Evolutionary conservation across 2,113 vertebrate species (phyloP), one percentile per base, ranked within the genome.

Genomic region (Anthoscopus minutus): DNA sequence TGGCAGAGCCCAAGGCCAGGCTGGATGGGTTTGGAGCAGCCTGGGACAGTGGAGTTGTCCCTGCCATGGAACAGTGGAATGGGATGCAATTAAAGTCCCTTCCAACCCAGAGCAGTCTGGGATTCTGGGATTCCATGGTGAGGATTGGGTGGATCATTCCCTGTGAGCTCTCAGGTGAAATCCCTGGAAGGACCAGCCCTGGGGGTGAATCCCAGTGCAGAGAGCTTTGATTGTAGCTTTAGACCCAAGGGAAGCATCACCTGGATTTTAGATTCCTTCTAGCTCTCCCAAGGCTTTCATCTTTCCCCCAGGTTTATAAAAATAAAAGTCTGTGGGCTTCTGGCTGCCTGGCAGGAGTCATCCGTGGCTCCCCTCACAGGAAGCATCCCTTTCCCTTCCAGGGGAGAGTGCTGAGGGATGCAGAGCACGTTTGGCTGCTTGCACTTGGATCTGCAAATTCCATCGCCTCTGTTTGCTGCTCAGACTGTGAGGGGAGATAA

Each of bases 31-130:
- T 30, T 57, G 73, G 73, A 61, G 17, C 30, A 53, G 1, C 38
- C 21, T 35, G 77, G 61, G 33, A 6, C 4, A 4, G 35, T 31
- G 77, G 1, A 37, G 40, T 11, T 54, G 50, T 54, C 25, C 38
- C 33, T 65, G 48, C 48, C 37, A 15, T 33, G 45, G 28, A 14
- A 19, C 12, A 16, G 21, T 27, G 50, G 42, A 8, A 67, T 4
- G 2, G 8, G 51, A 4, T 33, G 42, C 6, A 2, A 40, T 27
- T n/a, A 4, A 27, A 18, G 8, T 4, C 25, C 15, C 23, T 27
- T 19, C 65, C 35, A 42, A 12, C 35, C 24, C 54, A 40, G n/a
- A 14, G 18, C 53, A n/a, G 6, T 20, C 31, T 35, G 24, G 19
- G 13, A n/a, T n/a, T 42, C 60, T 44, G 76, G 47, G 31, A 23